Evolutionary conservation across 2,888 invertebrate species (phyloP).

Genomic region (Lamellibrachia satsuma): DNA sequence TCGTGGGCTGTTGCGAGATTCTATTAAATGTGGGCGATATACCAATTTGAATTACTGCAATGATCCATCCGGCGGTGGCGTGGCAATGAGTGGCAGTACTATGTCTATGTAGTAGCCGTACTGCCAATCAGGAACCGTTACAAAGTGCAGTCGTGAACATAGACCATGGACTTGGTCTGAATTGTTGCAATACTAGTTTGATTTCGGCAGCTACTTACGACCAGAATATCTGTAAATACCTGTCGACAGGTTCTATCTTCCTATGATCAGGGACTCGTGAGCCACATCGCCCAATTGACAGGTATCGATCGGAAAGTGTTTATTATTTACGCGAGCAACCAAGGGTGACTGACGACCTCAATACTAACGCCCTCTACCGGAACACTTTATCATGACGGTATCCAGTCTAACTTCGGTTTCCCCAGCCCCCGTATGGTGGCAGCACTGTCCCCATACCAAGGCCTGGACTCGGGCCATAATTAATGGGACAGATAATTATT

Average conservation of each 20-base stretch:
- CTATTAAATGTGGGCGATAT: no score
- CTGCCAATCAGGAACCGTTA: no score
- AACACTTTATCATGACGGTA: neutral
- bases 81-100: neutral
- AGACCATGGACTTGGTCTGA: no score
- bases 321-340: neutral
- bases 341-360: neutral
- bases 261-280: neutral
- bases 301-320: neutral
- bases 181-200: no score
- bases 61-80: no score
- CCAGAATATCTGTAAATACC: neutral
- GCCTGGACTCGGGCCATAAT: neutral
- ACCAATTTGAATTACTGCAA: no score
- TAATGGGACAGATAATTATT: no score
- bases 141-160: no score
- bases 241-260: neutral
- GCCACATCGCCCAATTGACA: neutral
- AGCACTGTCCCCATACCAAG: neutral
- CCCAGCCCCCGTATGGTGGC: neutral
- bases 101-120: neutral
- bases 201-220: neutral
- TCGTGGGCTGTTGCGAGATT: no score
- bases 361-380: neutral
- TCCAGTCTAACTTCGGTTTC: neutral